Percentiles rank a stretch among this genome's conserved stretches.
phyloP scores from a whole-genome alignment of 2,888 invertebrate genomes.

The Metopia argyrocephala region DNA sequence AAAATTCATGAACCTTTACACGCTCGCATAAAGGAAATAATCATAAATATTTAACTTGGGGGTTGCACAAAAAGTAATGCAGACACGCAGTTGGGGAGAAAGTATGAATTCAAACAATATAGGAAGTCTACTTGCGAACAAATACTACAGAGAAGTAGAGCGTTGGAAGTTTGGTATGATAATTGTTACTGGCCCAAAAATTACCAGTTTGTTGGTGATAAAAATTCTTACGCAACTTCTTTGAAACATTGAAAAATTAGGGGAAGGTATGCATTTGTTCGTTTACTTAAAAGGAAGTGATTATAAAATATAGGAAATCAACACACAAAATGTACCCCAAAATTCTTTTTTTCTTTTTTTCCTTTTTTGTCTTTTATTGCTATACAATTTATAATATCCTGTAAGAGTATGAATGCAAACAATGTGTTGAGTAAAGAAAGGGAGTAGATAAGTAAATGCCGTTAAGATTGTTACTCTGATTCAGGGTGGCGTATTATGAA shows the following conservation, averaged over 20 bases:
- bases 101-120: no score
- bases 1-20: constrained; percentile 55
- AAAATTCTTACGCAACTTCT: no score
- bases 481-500: not conserved
- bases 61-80: no score
- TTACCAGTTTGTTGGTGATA: no score
- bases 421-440: not conserved
- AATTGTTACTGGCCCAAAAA: no score
- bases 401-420: not conserved
- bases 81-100: no score
- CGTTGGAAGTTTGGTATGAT: no score
- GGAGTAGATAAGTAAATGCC: not conserved
- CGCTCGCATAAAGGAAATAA: constrained; percentile 43
- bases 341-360: constrained; percentile 59
- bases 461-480: not conserved
- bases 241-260: no score
- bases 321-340: constrained; percentile 52
- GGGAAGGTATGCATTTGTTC: no score
- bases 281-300: constrained; percentile 66
- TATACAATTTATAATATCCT: constrained; percentile 66
- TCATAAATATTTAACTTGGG: constrained; percentile 43
- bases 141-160: no score
- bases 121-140: no score
- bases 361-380: no score
- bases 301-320: constrained; percentile 68